A percentile compares a stretch with the other conserved stretches of the same genome.
Evolutionary conservation across 2,113 vertebrate genomes (phyloP).

Genomic region (Symphodus melops): DNA sequence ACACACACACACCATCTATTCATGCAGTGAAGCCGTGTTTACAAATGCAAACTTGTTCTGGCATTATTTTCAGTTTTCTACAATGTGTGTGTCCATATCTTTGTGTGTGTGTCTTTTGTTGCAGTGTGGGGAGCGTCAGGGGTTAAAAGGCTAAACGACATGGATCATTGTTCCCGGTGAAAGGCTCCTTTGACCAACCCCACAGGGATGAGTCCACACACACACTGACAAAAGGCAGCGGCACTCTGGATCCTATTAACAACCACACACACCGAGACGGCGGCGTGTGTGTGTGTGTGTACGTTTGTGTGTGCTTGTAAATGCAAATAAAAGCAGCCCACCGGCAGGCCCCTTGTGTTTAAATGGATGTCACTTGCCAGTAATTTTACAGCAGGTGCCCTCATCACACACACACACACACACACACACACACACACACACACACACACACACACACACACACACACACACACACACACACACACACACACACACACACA

Average conservation of each 20-base stretch:
- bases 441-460: conserved; percentile 6
- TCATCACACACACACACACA: conserved; percentile 31
- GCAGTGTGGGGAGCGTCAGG: conserved; percentile 46
- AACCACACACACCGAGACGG: conserved; percentile 24
- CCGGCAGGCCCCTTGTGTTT: conserved; percentile 55
- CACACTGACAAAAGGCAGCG: conserved; percentile 71
- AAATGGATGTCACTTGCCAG: conserved; percentile 72
- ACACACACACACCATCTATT: background rate
- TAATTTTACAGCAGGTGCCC: conserved; percentile 77
- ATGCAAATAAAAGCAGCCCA: conserved; percentile 68
- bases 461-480: conserved; percentile 6
- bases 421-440: conserved; percentile 6
- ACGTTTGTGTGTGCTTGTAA: conserved; percentile 40
- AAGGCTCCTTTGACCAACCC: conserved; percentile 76
- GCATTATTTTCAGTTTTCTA: conserved; percentile 14
- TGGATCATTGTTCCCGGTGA: conserved; percentile 82
- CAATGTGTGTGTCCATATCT: conserved; percentile 32
- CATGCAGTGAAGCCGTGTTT: background rate
- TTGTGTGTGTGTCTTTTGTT: conserved; percentile 54
- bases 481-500: conserved; percentile 14
- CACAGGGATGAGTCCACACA: conserved; percentile 77
- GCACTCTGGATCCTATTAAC: conserved; percentile 72
- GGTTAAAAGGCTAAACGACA: conserved; percentile 86
- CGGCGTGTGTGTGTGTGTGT: conserved; percentile 18
- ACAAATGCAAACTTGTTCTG: conserved; percentile 12